Evolutionary conservation across 2,797 vertebrate species (phyloP).

Genomic region (Pseudotriccus pelzelni): DNA sequence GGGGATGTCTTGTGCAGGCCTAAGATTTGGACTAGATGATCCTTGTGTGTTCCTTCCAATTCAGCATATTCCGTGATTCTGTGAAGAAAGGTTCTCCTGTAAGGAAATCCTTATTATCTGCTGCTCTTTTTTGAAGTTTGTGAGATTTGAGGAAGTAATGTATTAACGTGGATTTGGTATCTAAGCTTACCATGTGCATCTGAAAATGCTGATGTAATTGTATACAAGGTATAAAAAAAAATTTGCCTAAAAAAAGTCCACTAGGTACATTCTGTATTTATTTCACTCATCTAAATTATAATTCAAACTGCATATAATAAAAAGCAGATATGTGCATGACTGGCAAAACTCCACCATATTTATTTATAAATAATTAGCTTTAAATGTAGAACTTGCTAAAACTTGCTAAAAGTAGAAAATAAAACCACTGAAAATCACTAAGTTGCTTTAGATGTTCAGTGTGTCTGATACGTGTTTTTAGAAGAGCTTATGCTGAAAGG

Average conservation of each 20-base stretch:
- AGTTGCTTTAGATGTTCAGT: background rate
- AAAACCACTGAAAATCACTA: background rate
- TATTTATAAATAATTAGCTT: background rate
- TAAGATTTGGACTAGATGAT: background rate
- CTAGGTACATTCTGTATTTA: background rate
- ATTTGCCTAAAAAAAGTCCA: background rate
- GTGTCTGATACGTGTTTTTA: background rate
- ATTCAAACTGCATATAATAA: background rate
- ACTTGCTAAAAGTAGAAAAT: background rate
- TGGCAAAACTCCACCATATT: background rate
- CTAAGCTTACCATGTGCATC: background rate
- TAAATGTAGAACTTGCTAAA: background rate
- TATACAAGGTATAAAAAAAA: background rate
- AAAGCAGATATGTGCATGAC: rapidly evolving
- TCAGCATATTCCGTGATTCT: background rate
- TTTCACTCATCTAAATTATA: background rate
- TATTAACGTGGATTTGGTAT: background rate
- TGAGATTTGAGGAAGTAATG: background rate
- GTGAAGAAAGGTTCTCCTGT: background rate
- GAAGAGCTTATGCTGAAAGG: background rate
- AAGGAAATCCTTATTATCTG: background rate
- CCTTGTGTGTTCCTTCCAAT: background rate
- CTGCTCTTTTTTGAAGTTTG: background rate
- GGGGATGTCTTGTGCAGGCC: background rate
- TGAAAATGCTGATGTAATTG: background rate